phyloP scores from a whole-genome alignment of 2,888 invertebrate species.

The Cyrtodaria siliqua region DNA sequence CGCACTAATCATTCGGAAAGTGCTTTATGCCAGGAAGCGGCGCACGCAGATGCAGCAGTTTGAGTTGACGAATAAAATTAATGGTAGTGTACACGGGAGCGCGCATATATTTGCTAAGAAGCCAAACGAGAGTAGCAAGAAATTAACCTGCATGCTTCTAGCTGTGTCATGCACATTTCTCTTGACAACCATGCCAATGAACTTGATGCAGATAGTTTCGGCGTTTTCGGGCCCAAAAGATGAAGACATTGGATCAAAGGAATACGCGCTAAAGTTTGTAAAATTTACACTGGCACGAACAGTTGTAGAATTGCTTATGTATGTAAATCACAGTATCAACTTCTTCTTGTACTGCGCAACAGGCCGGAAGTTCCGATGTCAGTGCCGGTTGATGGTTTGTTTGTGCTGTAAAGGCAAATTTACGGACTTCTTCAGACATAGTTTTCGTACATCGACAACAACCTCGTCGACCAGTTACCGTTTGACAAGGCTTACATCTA shows the following conservation, averaged over 20 bases:
- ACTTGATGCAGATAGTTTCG: constrained; percentile 73
- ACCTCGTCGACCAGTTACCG: too few species aligned
- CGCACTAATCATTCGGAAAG: constrained; percentile 81
- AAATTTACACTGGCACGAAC: constrained; percentile 74
- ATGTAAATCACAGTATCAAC: constrained; percentile 82
- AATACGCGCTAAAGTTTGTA: constrained; percentile 56
- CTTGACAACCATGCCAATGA: constrained; percentile 83
- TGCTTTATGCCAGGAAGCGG: constrained; percentile 69
- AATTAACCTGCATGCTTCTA: constrained; percentile 83
- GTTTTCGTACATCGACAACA: too few species aligned
- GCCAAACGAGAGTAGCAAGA: constrained; percentile 70
- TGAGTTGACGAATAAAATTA: constrained; percentile 18
- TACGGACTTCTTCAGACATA: constrained; percentile 15
- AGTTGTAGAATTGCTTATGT: constrained; percentile 82
- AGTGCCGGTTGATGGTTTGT: constrained; percentile 63
- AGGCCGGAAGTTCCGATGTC: constrained; percentile 75
- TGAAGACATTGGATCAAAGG: constrained; percentile 32
- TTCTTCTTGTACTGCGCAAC: constrained; percentile 81
- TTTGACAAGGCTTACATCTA: too few species aligned
- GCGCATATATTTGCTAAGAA: constrained; percentile 31
- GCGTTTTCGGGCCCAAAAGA: constrained; percentile 59
- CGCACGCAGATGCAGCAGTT: constrained; percentile 59
- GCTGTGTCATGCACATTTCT: constrained; percentile 83
- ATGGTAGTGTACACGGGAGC: constrained; percentile 18
- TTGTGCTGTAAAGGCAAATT: constrained; percentile 38